Evolutionary conservation across 2,113 vertebrate species (phyloP).

Genomic region (Sebastes schlegelii): DNA sequence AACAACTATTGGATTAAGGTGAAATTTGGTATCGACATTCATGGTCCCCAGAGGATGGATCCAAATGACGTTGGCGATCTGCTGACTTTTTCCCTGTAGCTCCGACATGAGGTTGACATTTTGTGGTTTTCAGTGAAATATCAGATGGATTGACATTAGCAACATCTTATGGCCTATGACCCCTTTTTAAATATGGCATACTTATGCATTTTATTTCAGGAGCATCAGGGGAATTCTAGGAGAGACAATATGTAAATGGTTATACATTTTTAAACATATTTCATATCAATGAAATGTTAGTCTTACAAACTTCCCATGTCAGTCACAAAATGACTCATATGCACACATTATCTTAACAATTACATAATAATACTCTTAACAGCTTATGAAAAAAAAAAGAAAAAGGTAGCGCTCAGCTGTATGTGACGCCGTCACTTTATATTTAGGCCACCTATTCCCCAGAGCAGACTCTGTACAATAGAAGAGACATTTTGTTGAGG

Average conservation of each 20-base stretch:
- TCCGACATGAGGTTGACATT: background rate
- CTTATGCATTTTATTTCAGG: background rate
- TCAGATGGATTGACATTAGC: background rate
- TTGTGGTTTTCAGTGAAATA: background rate
- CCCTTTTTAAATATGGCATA: background rate
- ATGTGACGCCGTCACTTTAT: conserved; percentile 2
- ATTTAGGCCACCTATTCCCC: conserved; percentile 54
- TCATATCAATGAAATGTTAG: background rate
- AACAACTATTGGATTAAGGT: background rate
- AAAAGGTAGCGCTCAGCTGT: background rate
- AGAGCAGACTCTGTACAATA: conserved; percentile 36
- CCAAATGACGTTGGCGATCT: background rate
- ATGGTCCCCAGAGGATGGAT: background rate
- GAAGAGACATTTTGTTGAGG: conserved; percentile 33
- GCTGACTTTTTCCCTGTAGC: background rate
- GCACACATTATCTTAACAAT: background rate
- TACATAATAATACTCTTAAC: conserved; percentile 22
- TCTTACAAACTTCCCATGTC: conserved; percentile 5
- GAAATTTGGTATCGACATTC: background rate
- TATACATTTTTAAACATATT: background rate
- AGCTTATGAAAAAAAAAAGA: conserved; percentile 15
- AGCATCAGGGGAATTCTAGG: background rate
- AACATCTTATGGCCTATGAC: no score
- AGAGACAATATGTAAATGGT: background rate
- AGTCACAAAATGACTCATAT: background rate